These are phyloP conservation scores for Lophotriccus pileatus DNA, from an alignment of 2,797 vertebrate genomes.

Conservation along the genomic window DNA sequence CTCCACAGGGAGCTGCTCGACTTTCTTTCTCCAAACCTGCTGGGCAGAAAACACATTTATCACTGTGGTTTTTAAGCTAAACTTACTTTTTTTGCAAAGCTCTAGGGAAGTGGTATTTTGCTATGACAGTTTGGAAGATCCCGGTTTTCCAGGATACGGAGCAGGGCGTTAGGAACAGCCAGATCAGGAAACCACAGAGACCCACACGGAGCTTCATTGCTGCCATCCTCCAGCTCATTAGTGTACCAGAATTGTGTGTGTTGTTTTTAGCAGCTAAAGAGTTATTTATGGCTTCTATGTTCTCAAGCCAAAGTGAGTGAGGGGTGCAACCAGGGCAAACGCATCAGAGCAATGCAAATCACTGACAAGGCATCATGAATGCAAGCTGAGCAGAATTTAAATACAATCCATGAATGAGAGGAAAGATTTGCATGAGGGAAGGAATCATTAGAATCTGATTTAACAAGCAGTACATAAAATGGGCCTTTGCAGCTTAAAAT, in stretches of 20 bases:
- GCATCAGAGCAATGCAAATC: slow-evolving; percentile 70
- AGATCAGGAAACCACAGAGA: slow-evolving; percentile 14
- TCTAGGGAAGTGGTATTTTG: neutral
- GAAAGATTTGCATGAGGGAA: slow-evolving; percentile 69
- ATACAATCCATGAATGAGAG: slow-evolving; percentile 71
- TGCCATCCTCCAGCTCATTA: slow-evolving; percentile 64
- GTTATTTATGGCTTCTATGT: slow-evolving; percentile 67
- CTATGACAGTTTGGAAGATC: neutral
- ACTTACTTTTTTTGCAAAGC: neutral
- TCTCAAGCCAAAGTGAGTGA: slow-evolving; percentile 71
- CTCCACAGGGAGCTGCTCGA: accelerated
- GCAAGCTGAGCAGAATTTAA: slow-evolving; percentile 71
- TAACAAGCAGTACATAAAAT: slow-evolving; percentile 67
- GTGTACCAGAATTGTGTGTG: slow-evolving; percentile 61
- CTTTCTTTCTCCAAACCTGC: neutral
- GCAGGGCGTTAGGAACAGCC: neutral
- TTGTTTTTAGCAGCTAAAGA: slow-evolving; percentile 66
- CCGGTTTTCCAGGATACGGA: neutral
- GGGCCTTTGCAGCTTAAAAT: slow-evolving; percentile 61
- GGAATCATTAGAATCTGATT: slow-evolving; percentile 72
- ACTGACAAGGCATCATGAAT: slow-evolving; percentile 69
- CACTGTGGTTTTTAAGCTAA: neutral
- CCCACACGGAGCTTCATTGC: slow-evolving; percentile 43
- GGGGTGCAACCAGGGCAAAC: slow-evolving; percentile 67
- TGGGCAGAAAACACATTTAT: neutral